Evolutionary conservation across 2,797 vertebrate species (phyloP), one percentile per base, ranked within the genome.

Genomic region (Tamandua tetradactyla): DNA sequence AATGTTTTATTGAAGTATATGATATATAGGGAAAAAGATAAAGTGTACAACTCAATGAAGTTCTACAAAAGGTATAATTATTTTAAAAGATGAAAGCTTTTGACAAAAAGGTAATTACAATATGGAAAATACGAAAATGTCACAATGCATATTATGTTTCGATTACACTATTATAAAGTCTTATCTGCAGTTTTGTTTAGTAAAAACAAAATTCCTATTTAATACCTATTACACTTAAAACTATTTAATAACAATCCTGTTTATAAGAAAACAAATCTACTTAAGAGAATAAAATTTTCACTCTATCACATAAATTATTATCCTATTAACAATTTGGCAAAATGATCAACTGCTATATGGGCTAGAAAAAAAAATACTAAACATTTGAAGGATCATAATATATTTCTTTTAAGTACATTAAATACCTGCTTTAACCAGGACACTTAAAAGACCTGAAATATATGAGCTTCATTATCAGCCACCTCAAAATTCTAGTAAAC

Each of bases 1-100:
- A 85, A 75, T 40, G 12, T 76, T 92, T 92, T 85, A 94, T 4
- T 86, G 10, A 94, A 74, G 9, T 89, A 78, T 89, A 78, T n/a
- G 87, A 79, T 20, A 83, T 55, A 89, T 14, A 13, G 86, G 42
- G 78, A 59, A 87, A 82, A 40, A 82, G 35, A 35, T 64, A 81
- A 95, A 75, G 25, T 82, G 5, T 47, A 78, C 40, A 85, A 82
- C 47, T 75, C 52, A 82, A 74, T 44, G 32, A 85, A 89, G 68
- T 87, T 89, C 85, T 15, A 61, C 18, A 3, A 86, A 90, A 59
- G 44, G 7, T 3, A 62, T 40, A 59, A 52, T 12, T 89, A 87
- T 62, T 88, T 85, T 59, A 22, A 94, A 94, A 92, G 22, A 15
- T 47, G 76, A 84, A 82, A 87, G 66, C 23, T 64, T 91, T 75